These are phyloP conservation scores for Helicorthomorpha holstii DNA, from an alignment of 1,140 invertebrate species.

Conservation along the genomic window DNA sequence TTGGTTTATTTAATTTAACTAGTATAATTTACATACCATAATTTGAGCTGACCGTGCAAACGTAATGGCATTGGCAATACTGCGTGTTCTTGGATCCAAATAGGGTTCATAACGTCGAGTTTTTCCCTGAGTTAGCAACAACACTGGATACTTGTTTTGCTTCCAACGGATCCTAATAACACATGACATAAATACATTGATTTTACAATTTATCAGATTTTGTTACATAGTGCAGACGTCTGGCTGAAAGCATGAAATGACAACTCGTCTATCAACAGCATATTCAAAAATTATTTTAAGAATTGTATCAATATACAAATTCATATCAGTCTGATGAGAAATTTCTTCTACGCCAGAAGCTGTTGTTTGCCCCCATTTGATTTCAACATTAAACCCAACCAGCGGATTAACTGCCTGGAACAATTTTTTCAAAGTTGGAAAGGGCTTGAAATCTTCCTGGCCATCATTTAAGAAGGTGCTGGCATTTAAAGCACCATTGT, in stretches of 20 bases:
- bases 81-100: constrained; percentile 60
- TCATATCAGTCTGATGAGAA: constrained; percentile 74
- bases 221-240: constrained; percentile 80
- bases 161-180: constrained; percentile 52
- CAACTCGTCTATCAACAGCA: constrained; percentile 55
- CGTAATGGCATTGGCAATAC: constrained; percentile 59
- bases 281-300: constrained; percentile 56
- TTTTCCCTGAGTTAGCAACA: constrained; percentile 77
- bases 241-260: constrained; percentile 89
- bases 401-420: constrained; percentile 60
- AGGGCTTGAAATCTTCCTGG: constrained; percentile 72
- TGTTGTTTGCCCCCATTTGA: constrained; percentile 82
- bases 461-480: constrained; percentile 36
- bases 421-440: constrained; percentile 66
- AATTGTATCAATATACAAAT: constrained; percentile 74
- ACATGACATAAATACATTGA: constrained; percentile 12
- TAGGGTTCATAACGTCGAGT: constrained; percentile 64
- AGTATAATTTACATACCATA: constrained; percentile 28
- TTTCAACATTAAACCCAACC: constrained; percentile 87
- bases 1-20: too few relatives aligned
- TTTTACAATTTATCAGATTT: constrained; percentile 13
- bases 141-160: constrained; percentile 86
- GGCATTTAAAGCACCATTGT: constrained; percentile 5
- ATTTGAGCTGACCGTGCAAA: constrained; percentile 61
- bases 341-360: constrained; percentile 72